Evolutionary conservation across 2,797 vertebrate genomes (phyloP), one percentile per base, ranked within the genome.

Genomic region (Acanthurus lineatus): DNA sequence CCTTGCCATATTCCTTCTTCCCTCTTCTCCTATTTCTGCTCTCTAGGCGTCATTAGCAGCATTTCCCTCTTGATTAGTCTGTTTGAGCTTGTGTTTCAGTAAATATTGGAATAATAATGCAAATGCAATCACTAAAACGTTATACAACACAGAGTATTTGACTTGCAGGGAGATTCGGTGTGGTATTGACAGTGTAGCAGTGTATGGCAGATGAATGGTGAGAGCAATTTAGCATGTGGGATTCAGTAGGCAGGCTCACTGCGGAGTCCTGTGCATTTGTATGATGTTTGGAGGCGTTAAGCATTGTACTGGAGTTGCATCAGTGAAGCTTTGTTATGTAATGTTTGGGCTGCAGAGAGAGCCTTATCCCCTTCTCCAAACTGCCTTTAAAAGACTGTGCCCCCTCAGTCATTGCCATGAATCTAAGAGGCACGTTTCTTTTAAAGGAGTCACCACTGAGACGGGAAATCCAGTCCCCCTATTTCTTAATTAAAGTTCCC

Each of bases 181-280:
- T 67, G 75, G 16, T 53, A 48, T 52, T 83, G 63, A 64, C 45
- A 70, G 53, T 51, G 72, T 9, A 76, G 76, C 70, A 77, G 75
- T 72, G 75, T 77, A 74, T 72, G 84, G 82, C 66, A 51, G 66
- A 56, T 86, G 69, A 83, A 82, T 80, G 77, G 71, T 86, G 70
- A 54, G 77, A 77, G 60, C 76, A 62, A 72, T 85, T 86, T 53
- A 79, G 76, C 47, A 82, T 90, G 86, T 91, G 97, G 96, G 96
- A 95, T 82, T 96, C 76, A 68, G 96, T 95, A 0, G 95, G 96
- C 6, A 0, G 95, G 96, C 6, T 94, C 96, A 91, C 96, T 95
- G 45, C 94, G 91, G 85, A 94, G 94, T 84, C 94, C 96, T 93
- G 96, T 96, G 96, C 95, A 95, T 96, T 91, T 95, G 95, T 0